Percentiles rank a stretch among this genome's conserved stretches.
These are phyloP conservation scores for Sesia apiformis DNA, from an alignment of 2,888 invertebrate genomes.

Conservation along the genomic window DNA sequence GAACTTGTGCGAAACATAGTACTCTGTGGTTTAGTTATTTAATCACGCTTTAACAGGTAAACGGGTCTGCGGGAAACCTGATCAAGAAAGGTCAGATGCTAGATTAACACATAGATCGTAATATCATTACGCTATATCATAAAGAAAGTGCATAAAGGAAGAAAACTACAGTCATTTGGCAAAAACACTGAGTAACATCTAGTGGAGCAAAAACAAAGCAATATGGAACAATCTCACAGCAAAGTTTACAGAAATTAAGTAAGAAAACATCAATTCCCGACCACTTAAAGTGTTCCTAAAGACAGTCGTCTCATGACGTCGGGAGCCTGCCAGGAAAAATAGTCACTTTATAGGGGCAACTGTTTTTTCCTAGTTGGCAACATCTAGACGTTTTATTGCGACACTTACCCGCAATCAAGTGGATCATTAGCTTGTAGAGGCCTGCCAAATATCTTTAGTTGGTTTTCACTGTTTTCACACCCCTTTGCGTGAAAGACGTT, in stretches of 20 bases:
- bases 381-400: constrained; percentile 67
- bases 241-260: constrained; percentile 31
- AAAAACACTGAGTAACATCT: background rate
- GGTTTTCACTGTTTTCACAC: constrained; percentile 55
- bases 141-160: background rate
- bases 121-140: background rate
- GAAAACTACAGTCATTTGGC: background rate
- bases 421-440: constrained; percentile 70
- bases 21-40: too few relatives aligned
- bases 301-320: constrained; percentile 66
- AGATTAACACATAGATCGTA: background rate
- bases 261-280: constrained; percentile 50
- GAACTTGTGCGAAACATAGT: too few relatives aligned
- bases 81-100: background rate
- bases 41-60: too few relatives aligned
- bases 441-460: constrained; percentile 70
- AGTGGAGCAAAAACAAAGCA: too few relatives aligned
- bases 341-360: constrained; percentile 62
- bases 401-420: constrained; percentile 71
- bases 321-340: constrained; percentile 63
- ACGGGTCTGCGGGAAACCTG: too few relatives aligned
- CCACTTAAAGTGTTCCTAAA: constrained; percentile 55
- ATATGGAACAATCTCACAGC: constrained; percentile 17
- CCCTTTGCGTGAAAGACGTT: constrained; percentile 53
- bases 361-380: constrained; percentile 70